Evolutionary conservation across 2,888 invertebrate species (phyloP).

Genomic region (Stramonita haemastoma): DNA sequence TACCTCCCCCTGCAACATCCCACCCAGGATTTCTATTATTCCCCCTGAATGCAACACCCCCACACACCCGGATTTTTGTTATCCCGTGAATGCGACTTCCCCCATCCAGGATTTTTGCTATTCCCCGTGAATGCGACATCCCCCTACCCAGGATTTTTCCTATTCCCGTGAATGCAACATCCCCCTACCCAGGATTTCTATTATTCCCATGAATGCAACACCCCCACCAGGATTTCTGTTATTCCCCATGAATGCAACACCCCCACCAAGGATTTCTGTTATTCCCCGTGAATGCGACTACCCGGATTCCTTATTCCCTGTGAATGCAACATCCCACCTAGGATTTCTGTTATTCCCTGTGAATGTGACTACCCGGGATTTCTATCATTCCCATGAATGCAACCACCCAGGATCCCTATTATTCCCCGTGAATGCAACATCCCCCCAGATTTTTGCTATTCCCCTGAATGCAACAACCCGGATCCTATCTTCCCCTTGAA

Average conservation of each 20-base stretch:
- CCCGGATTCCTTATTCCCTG: no score
- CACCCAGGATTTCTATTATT: slow-evolving; percentile 27
- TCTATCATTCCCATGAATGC: slow-evolving; percentile 35
- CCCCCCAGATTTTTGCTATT: no score
- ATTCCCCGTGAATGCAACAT: slow-evolving; percentile 25
- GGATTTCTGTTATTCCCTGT: no score
- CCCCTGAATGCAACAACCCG: no score
- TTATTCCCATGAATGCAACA: slow-evolving; percentile 37
- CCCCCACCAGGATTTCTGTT: slow-evolving; percentile 15
- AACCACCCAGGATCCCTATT: no score
- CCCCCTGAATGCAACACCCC: slow-evolving; percentile 14
- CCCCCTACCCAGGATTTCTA: no score
- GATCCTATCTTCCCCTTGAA: slow-evolving; percentile 35
- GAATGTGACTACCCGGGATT: slow-evolving; percentile 21
- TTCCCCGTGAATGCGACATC: slow-evolving; percentile 34
- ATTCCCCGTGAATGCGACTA: slow-evolving; percentile 33
- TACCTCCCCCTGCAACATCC: slow-evolving; percentile 39
- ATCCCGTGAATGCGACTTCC: no score
- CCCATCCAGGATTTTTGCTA: slow-evolving; percentile 18
- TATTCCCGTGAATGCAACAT: slow-evolving; percentile 34
- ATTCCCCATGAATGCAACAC: slow-evolving; percentile 32
- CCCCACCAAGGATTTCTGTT: slow-evolving; percentile 22
- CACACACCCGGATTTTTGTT: no score
- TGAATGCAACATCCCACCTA: slow-evolving; percentile 30
- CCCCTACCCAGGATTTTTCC: slow-evolving; percentile 11